Evolutionary conservation across 1,140 invertebrate species (phyloP).

Genomic region (Planococcus citri): DNA sequence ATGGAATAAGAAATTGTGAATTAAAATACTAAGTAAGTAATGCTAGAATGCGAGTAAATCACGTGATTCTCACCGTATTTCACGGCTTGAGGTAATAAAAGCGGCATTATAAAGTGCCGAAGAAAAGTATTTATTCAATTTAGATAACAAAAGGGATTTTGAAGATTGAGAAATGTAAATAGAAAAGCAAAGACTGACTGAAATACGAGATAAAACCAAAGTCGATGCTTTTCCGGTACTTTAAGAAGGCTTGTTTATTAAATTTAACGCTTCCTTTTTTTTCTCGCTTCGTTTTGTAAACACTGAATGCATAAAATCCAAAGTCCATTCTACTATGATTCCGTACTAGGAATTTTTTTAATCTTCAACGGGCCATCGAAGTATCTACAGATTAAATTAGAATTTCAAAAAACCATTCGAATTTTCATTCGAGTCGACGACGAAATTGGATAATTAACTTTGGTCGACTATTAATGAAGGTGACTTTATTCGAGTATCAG

Average conservation of each 20-base stretch:
- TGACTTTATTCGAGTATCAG: too few species aligned
- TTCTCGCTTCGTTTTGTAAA: neutral
- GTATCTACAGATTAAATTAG: too few species aligned
- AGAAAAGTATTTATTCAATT: neutral
- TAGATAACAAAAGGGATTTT: neutral
- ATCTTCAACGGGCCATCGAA: too few species aligned
- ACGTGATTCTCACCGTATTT: neutral
- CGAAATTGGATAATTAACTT: too few species aligned
- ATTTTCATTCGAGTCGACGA: too few species aligned
- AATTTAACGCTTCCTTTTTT: neutral
- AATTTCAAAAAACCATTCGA: too few species aligned
- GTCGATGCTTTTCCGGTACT: neutral
- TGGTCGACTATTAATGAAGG: too few species aligned
- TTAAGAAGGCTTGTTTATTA: neutral
- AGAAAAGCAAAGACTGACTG: neutral
- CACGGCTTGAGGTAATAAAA: neutral
- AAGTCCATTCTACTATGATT: too few species aligned
- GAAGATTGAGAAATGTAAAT: conserved; percentile 7
- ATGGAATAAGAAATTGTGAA: too few species aligned
- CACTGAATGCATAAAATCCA: neutral
- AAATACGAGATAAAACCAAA: neutral
- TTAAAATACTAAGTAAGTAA: too few species aligned
- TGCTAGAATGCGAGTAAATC: too few species aligned
- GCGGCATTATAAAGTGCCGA: neutral
- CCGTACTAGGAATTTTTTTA: too few species aligned